These are phyloP conservation scores for Papilio machaon DNA, from an alignment of 1,140 invertebrate species.

Conservation along the genomic window DNA sequence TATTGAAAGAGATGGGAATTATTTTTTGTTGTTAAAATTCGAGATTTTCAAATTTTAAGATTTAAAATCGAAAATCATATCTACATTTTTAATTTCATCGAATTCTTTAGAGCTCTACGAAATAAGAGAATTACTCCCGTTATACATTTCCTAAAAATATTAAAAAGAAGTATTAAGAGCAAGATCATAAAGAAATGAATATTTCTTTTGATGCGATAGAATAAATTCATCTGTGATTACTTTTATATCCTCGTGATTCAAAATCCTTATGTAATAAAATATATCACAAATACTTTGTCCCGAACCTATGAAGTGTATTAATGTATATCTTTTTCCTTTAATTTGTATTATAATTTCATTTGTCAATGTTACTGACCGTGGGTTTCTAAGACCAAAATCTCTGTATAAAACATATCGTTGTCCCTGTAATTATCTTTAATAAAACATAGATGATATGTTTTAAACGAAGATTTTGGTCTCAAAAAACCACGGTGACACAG, in stretches of 20 bases:
- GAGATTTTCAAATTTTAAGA: too few relatives aligned
- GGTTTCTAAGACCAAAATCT: too few relatives aligned
- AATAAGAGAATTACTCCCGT: neutral
- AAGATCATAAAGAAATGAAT: neutral
- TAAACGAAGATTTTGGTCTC: too few relatives aligned
- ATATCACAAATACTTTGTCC: neutral
- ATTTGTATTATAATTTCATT: too few relatives aligned
- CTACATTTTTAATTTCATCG: neutral
- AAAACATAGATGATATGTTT: too few relatives aligned
- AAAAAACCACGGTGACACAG: too few relatives aligned
- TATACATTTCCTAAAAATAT: neutral
- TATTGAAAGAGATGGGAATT: too few relatives aligned
- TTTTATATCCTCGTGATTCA: neutral
- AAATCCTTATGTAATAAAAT: neutral
- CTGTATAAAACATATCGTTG: too few relatives aligned
- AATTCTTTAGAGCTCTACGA: neutral
- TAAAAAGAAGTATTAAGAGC: neutral
- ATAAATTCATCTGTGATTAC: neutral
- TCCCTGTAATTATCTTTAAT: too few relatives aligned
- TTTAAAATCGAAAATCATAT: neutral
- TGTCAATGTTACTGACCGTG: too few relatives aligned
- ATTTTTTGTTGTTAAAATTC: too few relatives aligned
- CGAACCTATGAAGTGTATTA: neutral
- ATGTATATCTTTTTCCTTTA: neutral
- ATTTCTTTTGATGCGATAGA: neutral